Base-by-base conservation (phyloP, 2,888 invertebrate genomes). In the Liodrosophila aerea region DNA sequence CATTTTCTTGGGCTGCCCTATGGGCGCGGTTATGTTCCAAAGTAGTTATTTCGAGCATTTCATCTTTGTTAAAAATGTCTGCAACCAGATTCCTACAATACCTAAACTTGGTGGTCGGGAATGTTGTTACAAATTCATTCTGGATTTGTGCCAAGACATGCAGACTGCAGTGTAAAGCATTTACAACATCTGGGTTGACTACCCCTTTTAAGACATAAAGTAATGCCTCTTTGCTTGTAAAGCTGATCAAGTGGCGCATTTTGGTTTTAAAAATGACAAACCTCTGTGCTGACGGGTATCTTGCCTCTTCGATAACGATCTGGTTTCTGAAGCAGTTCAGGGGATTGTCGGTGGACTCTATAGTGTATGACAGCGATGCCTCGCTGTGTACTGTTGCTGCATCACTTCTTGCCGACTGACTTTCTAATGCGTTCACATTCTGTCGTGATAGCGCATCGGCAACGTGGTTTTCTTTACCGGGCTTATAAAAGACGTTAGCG, bases 381-480 rank as follows among this genome's bases (percentile, higher is more conserved):
- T n/a, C n/a, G 11, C 22, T 22, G 5, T 22, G 22, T 4, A 22
- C 22, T 22, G 22, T 68, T 59, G 16, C 66, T 71, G 49, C 12
- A 8, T 49, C 52, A 0, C 49, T 57, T 7, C 40, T n/a, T n/a
- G 31, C 36, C 0, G 34, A 7, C 2, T 13, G 0, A 4, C 44
- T 16, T 2, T 49, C 29, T 7, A 65, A 7, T 3, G 53, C 33
- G 7, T 54, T 58, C 0, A 63, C 8, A 0, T 49, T 37, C 15
- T 58, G 57, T 0, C 66, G 18, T 2, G 49, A 63, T 9, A 59
- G 2, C 9, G 49, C 51, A 16, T 59, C 57, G 0, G 62, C 46
- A 0, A 65, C 50, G 1, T 33, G n/a, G 9, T 62, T 62, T 11
- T 57, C 31, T 15, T 41, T 59, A 1, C 41, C 56, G n/a, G 52